Evolutionary conservation across 2,888 invertebrate species (phyloP).

Genomic region (Cyaniris semiargus): DNA sequence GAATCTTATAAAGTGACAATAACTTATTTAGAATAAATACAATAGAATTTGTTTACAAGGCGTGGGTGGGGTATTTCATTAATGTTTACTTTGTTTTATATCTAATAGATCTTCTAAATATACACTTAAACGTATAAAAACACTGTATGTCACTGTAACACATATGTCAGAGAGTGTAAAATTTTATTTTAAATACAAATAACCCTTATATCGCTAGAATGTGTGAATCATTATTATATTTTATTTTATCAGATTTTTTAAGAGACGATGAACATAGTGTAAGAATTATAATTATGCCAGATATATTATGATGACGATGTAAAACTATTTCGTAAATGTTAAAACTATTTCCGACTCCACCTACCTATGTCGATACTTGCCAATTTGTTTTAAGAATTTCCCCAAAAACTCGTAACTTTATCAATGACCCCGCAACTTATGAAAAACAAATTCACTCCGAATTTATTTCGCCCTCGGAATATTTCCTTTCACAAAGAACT

Average conservation of each 20-base stretch:
- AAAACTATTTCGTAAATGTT: neutral
- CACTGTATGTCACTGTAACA: neutral
- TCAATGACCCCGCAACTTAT: slow-evolving; percentile 31
- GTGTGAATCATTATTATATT: too few relatives aligned
- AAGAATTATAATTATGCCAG: too few relatives aligned
- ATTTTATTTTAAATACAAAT: too few relatives aligned
- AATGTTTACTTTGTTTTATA: neutral
- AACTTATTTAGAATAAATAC: neutral
- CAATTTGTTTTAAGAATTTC: slow-evolving; percentile 7
- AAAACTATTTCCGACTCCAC: slow-evolving; percentile 8
- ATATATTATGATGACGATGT: too few relatives aligned
- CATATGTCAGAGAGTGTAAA: neutral
- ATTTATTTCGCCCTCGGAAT: slow-evolving; percentile 7
- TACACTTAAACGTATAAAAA: neutral
- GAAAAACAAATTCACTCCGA: slow-evolving; percentile 25
- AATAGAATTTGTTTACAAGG: neutral
- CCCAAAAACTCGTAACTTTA: slow-evolving; percentile 23
- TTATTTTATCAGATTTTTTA: too few relatives aligned
- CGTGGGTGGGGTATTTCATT: neutral
- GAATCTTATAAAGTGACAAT: neutral
- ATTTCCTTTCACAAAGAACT: slow-evolving; percentile 26
- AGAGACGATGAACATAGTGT: too few relatives aligned
- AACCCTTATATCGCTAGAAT: too few relatives aligned
- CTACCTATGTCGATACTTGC: slow-evolving; percentile 7
- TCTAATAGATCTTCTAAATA: neutral